Conservation (phyloP, 2,113 vertebrate species). For the Apistogramma diplotaenia region DNA sequence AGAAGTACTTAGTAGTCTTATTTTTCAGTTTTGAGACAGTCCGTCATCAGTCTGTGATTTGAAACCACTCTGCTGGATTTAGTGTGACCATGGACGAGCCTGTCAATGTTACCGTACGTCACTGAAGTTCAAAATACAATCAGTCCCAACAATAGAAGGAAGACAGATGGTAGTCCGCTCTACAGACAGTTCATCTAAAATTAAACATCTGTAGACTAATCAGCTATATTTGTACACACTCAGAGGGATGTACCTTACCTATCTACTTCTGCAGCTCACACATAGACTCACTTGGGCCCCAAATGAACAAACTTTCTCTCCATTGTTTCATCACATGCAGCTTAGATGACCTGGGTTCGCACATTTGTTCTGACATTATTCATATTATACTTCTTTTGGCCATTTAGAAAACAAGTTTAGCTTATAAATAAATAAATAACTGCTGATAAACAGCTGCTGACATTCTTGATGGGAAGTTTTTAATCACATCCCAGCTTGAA, state of each 20-base stretch:
- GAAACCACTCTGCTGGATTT: background rate
- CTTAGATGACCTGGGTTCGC: background rate
- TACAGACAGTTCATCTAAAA: slow-evolving; percentile 17
- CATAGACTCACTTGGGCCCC: background rate
- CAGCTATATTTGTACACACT: slow-evolving; percentile 5
- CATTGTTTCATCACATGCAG: background rate
- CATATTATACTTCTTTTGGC: background rate
- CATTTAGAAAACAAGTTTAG: background rate
- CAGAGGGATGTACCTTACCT: background rate
- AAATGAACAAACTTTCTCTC: background rate
- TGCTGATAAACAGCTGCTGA: background rate
- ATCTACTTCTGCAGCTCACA: background rate
- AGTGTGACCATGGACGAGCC: background rate
- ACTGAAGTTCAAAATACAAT: slow-evolving; percentile 60
- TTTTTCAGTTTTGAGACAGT: background rate
- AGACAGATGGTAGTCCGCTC: slow-evolving; percentile 42
- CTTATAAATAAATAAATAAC: background rate
- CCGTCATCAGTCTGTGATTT: slow-evolving; percentile 26
- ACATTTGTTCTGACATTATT: background rate
- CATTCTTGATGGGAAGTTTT: slow-evolving; percentile 22
- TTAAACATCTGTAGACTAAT: slow-evolving; percentile 19
- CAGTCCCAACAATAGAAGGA: slow-evolving; percentile 64
- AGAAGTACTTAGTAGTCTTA: background rate
- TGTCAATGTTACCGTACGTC: slow-evolving; percentile 1
- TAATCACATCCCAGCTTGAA: background rate